Evolutionary conservation across 1,140 invertebrate species (phyloP), one percentile per base, ranked within the genome.

Genomic region (Plectrocnemia conspersa): DNA sequence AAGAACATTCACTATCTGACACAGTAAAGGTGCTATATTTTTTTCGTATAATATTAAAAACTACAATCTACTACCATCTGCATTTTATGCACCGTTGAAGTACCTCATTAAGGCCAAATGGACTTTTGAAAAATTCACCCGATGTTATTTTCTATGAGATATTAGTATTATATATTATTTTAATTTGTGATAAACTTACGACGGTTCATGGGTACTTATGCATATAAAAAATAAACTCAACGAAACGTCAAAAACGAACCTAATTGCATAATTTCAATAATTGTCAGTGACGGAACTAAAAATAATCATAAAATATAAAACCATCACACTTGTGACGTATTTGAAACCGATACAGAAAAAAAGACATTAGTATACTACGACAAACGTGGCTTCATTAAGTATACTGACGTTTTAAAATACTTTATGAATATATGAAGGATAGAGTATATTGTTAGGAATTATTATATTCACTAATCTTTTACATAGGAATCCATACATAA

Each of bases 51-150:
- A 6, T 9, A 15, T 16, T 38, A 13, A 38, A 7, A 38, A 9
- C 35, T 38, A 38, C 18, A 9, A 9, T 15, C 35, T 38, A 38
- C 13, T 38, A 38, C n/a, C 35, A 38, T 38, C 18, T 38, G 35
- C 35, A 38, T 38, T 16, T 38, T 38, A 38, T 38, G 35, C 35
- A 38, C 35, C 35, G 18, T 38, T 38, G 35, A 16, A 38, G 18
- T 16, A 9, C 4, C 35, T 29, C 27, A 29, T 7, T 38, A 38
- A 38, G 35, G 35, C 35, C 15, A 38, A 38, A 16, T 38, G 35
- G 35, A 38, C 15, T 13, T 38, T 38, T 5, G 35, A 38, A 15
- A 7, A 7, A 13, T 16, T 15, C 35, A 38, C 15, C 35, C 13
- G 15, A 38, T 29, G 7, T 7, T 13, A 13, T 16, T 13, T 38